phyloP scores from a whole-genome alignment of 2,888 invertebrate genomes.

The Caenorhabditis panamensis region DNA sequence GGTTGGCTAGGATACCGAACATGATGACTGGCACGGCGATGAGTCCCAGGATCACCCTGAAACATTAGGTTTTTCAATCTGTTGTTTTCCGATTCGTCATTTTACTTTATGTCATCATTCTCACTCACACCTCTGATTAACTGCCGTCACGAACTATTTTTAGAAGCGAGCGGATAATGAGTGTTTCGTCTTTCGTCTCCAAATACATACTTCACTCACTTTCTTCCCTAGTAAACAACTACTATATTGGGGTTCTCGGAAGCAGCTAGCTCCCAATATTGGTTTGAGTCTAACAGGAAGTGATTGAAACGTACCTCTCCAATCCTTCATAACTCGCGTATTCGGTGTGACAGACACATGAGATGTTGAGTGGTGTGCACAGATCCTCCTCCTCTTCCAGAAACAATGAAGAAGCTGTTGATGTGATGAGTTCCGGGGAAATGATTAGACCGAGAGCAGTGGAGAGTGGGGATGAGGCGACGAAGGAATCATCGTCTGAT shows the following conservation, averaged over 20 bases:
- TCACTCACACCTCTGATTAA: not conserved
- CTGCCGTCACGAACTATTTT: not conserved
- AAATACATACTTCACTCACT: not conserved
- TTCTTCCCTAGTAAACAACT: not conserved
- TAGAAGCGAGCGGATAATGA: constrained; percentile 13
- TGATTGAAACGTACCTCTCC: constrained; percentile 55
- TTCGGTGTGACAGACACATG: constrained; percentile 73
- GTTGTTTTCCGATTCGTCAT: not conserved
- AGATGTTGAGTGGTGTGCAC: constrained; percentile 69
- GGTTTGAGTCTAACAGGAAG: not conserved
- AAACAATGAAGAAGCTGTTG: constrained; percentile 4
- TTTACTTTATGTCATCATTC: no score
- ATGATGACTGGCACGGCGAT: constrained; percentile 74
- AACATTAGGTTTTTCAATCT: not conserved
- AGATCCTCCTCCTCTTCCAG: constrained; percentile 12
- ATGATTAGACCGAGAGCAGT: not conserved
- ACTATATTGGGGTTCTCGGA: not conserved
- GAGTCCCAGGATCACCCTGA: constrained; percentile 70
- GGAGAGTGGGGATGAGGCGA: not conserved
- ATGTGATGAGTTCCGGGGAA: not conserved
- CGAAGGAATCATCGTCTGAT: not conserved
- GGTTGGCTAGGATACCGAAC: constrained; percentile 75
- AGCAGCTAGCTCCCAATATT: not conserved
- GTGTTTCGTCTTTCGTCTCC: not conserved
- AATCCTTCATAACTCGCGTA: constrained; percentile 74